Evolutionary conservation across 2,797 vertebrate species (phyloP), one percentile per base, ranked within the genome.

Genomic region (Eleutherodactylus coqui): DNA sequence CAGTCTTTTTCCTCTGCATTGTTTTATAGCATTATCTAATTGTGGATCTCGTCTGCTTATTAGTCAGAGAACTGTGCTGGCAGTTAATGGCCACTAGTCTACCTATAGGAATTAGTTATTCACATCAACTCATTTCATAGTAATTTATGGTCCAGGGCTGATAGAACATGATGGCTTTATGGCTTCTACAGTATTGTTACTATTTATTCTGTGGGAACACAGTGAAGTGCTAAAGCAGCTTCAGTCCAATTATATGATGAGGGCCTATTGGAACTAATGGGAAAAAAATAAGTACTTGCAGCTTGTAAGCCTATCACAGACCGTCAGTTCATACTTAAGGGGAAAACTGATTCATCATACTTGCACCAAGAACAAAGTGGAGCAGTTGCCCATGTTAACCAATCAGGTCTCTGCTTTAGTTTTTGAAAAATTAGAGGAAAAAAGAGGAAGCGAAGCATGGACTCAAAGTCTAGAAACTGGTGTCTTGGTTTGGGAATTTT

Each of bases 21-120:
- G 47, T 76, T 76, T 76, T 76, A 76, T 76, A 76, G 29, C 47
- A 36, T n/a, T 43, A 11, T n/a, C 29, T 36, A 69, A 24, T 70
- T 24, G 73, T 32, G 17, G 73, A 29, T 75, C 29, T 75, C 16
- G 10, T 4, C 27, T 75, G 16, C 13, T 49, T 32, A 75, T 75
- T 75, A 75, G 73, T 32, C 17, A 19, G 73, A 51, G 73, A 17
- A 32, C 27, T 51, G 27, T 8, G 17, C 17, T 21, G 43, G 29
- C 43, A n/a, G 24, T 43, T 41, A 27, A 16, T 13, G 24, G 36
- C 38, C 24, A 43, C 38, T 8, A 72, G 19, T 72, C 38, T 43
- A 27, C 69, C 5, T 72, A 41, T 27, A n/a, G 29, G 43, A 45
- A 45, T 73, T 27, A 43, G 7, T 45, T 41, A 1, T 4, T 16